Evolutionary conservation across 2,888 invertebrate genomes (phyloP).

Genomic region (Poecilobothrus nobilitatus): DNA sequence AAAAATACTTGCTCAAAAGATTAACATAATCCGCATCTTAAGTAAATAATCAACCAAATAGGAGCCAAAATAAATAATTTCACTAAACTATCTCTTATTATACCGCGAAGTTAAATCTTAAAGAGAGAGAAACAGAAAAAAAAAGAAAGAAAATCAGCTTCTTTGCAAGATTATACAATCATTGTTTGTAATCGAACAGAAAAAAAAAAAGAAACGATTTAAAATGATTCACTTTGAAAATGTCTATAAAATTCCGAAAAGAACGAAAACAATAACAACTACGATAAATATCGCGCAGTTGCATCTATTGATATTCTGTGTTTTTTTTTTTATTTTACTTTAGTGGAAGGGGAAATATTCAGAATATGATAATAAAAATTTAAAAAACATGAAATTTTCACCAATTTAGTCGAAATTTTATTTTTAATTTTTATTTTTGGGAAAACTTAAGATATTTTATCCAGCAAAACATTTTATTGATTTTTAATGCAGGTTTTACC

Average conservation of each 20-base stretch:
- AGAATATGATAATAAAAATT: too few relatives aligned
- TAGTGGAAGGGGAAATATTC: too few relatives aligned
- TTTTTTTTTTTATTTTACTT: too few relatives aligned
- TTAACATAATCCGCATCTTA: slow-evolving; percentile 1
- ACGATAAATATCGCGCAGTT: neutral
- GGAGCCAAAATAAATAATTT: neutral
- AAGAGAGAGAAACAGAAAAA: neutral
- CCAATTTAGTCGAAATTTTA: too few relatives aligned
- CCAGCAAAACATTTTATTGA: too few relatives aligned
- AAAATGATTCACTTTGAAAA: neutral
- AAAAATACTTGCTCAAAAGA: neutral
- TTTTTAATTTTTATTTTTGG: too few relatives aligned
- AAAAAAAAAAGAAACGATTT: neutral
- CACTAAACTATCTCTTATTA: neutral
- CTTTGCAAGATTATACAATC: neutral
- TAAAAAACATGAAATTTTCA: too few relatives aligned
- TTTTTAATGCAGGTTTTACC: too few relatives aligned
- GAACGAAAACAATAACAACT: neutral
- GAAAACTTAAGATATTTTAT: too few relatives aligned
- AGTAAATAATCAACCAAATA: neutral
- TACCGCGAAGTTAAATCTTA: neutral
- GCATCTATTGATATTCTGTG: too few relatives aligned
- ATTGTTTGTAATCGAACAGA: neutral
- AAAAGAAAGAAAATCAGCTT: neutral
- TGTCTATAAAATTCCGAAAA: neutral